These are phyloP conservation scores for Sebastes trivittatus DNA, from an alignment of 2,797 vertebrate genomes.

Conservation along the genomic window DNA sequence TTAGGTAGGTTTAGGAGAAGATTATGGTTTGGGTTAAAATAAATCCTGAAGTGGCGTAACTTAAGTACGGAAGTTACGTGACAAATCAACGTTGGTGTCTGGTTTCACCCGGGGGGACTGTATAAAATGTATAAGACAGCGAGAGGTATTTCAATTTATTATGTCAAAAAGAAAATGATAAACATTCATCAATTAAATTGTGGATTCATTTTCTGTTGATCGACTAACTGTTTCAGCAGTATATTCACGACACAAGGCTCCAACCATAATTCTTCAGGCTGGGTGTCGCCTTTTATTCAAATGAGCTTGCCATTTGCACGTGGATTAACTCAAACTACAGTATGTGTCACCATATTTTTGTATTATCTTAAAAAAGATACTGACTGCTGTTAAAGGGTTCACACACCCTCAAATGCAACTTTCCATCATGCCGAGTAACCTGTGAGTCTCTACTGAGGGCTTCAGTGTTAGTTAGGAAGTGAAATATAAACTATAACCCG, in stretches of 20 bases:
- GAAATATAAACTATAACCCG: neutral
- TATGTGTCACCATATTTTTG: neutral
- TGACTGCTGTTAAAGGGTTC: neutral
- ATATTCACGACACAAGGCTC: neutral
- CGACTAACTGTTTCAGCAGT: neutral
- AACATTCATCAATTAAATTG: neutral
- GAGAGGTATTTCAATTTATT: neutral
- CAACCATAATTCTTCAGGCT: neutral
- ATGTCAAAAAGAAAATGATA: neutral
- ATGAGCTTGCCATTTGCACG: neutral
- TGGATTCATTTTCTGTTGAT: neutral
- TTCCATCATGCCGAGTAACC: neutral
- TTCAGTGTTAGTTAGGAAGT: neutral
- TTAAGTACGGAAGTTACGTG: too few species aligned
- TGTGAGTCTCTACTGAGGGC: neutral
- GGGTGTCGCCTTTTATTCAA: neutral
- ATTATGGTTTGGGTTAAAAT: too few species aligned
- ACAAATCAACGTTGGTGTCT: too few species aligned
- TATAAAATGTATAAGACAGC: too few species aligned
- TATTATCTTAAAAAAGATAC: neutral
- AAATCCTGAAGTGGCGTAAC: too few species aligned
- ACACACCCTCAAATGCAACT: neutral
- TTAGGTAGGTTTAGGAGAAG: accelerated
- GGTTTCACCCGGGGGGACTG: too few species aligned
- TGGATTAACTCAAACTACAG: neutral